Percentiles rank a stretch among this genome's conserved stretches.
These are phyloP conservation scores for Drosophila helvetica DNA, from an alignment of 2,888 invertebrate species.

Conservation along the genomic window DNA sequence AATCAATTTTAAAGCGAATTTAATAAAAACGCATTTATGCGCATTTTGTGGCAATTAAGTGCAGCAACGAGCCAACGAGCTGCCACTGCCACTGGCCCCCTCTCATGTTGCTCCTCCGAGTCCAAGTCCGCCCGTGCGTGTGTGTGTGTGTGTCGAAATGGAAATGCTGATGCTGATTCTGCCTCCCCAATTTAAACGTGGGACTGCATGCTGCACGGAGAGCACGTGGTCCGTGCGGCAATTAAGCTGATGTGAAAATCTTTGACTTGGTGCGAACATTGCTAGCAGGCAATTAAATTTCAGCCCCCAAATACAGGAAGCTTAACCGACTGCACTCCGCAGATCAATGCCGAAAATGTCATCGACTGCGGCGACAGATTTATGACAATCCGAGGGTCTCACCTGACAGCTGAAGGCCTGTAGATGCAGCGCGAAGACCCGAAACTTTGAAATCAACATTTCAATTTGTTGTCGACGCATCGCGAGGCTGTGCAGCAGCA, in stretches of 20 bases:
- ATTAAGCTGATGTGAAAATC: slow-evolving; percentile 70
- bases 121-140: neutral
- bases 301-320: slow-evolving; percentile 39
- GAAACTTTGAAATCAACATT: slow-evolving; percentile 71
- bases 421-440: slow-evolving; percentile 28
- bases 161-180: slow-evolving; percentile 1
- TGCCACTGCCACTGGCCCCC: neutral
- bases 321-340: slow-evolving; percentile 50
- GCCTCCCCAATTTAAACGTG: neutral
- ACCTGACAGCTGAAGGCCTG: slow-evolving; percentile 62
- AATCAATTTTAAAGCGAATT: slow-evolving; percentile 75
- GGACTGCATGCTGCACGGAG: neutral
- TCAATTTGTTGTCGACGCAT: slow-evolving; percentile 68
- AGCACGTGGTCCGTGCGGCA: slow-evolving; percentile 42
- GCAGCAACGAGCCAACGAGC: slow-evolving; percentile 42
- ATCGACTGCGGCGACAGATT: slow-evolving; percentile 64
- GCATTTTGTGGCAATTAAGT: slow-evolving; percentile 70
- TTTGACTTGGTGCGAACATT: slow-evolving; percentile 74
- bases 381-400: slow-evolving; percentile 56
- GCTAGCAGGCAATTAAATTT: slow-evolving; percentile 72
- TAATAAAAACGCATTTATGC: slow-evolving; percentile 71
- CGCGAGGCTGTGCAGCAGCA: neutral
- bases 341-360: slow-evolving; percentile 44
- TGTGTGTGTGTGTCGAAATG: neutral
- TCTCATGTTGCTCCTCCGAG: neutral